Base-by-base conservation (phyloP, 2,113 vertebrate species). In the Corythoichthys haematopterus region DNA sequence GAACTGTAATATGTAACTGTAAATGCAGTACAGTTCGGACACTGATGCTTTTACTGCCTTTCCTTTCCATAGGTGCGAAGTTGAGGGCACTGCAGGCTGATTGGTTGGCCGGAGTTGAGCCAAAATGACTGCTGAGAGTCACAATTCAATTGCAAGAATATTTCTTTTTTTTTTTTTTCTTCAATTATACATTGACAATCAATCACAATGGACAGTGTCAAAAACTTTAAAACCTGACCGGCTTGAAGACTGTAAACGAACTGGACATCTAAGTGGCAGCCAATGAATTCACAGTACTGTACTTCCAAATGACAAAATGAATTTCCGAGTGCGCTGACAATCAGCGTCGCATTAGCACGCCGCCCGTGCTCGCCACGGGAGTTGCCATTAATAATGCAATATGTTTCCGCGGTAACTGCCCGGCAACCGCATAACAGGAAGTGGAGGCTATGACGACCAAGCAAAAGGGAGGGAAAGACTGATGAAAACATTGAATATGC, bases 311-410 rank as follows among this genome's bases (percentile, higher is more conserved):
- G 52, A 55, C 52, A 11, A 8, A 28, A 11, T 9, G 28, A 20
- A 61, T 61, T 61, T 45, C 52, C 38, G 2, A 43, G 16, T 12
- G 58, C 12, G 38, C n/a, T 28, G 38, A 61, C 58, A 61, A 45
- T 46, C 60, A 47, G 63, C 43, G 33, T n/a, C 63, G 14, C 20
- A 28, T 65, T 50, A 38, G 64, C 48, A 20, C 6, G 47, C 64
- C 64, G 47, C 35, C 14, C 64, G 64, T 33, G 72, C 65, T 73
- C 78, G 85, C 55, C 0, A 4, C 28, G 5, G 33, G 33, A 36
- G 3, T 28, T 60, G 15, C 69, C 80, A 92, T 93, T 82, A 92
- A 93, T 92, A 90, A 93, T 93, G 89, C 85, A 92, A 40, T 37
- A 66, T 78, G 84, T 85, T 84, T 86, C 86, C 83, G 75, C 85